Conservation (phyloP, 2,888 invertebrate genomes). For the Chrysina gloriosa region DNA sequence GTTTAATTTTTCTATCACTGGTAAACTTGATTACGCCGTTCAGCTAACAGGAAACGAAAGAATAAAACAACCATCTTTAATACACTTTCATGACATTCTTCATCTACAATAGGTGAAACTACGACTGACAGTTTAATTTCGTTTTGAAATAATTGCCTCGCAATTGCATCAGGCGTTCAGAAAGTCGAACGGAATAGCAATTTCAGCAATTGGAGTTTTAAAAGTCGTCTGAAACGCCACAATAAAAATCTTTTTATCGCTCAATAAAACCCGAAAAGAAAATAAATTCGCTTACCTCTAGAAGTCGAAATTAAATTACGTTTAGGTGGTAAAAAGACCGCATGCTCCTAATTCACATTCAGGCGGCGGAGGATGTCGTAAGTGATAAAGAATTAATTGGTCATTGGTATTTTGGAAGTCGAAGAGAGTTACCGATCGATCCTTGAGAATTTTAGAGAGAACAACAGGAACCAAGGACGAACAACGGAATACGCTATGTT, state of each 20-base stretch:
- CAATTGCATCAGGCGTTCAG: background rate
- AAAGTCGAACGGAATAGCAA: slow-evolving; percentile 21
- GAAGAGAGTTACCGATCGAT: background rate
- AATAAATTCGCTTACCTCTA: slow-evolving; percentile 32
- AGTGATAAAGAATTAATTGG: slow-evolving; percentile 38
- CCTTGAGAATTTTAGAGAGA: background rate
- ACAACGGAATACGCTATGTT: no score
- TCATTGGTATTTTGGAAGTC: slow-evolving; percentile 35
- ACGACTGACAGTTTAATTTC: slow-evolving; percentile 24
- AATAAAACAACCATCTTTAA: background rate
- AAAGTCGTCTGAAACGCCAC: slow-evolving; percentile 35
- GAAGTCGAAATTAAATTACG: slow-evolving; percentile 36
- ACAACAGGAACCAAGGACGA: no score
- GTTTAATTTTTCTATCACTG: no score
- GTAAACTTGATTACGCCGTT: no score
- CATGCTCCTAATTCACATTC: slow-evolving; percentile 21
- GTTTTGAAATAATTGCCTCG: slow-evolving; percentile 16
- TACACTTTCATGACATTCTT: slow-evolving; percentile 4
- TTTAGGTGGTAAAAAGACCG: slow-evolving; percentile 3
- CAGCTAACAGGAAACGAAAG: background rate
- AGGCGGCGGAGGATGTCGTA: slow-evolving; percentile 25
- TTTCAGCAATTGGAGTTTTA: slow-evolving; percentile 33
- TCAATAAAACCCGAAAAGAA: slow-evolving; percentile 36
- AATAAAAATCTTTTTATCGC: slow-evolving; percentile 37
- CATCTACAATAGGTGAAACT: background rate